Percentiles rank a stretch among this genome's conserved stretches.
Conservation (phyloP, 1,140 invertebrate genomes). For the Heterodera schachtii region DNA sequence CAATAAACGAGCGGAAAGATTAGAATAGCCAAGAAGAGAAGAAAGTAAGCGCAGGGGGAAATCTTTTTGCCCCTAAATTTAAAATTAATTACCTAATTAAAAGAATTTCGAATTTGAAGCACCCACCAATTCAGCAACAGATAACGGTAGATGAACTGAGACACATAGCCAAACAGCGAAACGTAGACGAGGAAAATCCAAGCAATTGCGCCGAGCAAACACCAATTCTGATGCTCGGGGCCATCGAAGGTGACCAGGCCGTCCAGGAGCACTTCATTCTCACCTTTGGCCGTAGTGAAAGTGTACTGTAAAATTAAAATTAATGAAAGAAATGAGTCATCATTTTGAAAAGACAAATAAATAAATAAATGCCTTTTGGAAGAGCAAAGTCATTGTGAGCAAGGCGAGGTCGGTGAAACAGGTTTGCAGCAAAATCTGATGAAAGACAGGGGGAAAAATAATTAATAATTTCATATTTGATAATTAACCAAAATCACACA, state of each 20-base stretch:
- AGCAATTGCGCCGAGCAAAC: neutral
- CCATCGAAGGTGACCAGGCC: neutral
- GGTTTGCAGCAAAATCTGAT: neutral
- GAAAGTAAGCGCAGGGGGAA: neutral
- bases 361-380: neutral
- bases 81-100: neutral
- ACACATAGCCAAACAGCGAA: neutral
- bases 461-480: no score
- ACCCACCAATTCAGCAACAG: neutral
- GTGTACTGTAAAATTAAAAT: neutral
- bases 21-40: neutral
- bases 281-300: neutral
- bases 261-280: neutral
- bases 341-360: neutral
- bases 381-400: neutral
- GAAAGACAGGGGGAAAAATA: no score
- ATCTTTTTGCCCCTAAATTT: neutral
- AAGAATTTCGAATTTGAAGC: neutral
- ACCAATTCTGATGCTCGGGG: neutral
- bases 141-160: neutral
- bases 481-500: no score
- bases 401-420: neutral
- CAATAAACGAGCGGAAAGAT: neutral
- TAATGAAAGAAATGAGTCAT: no score
- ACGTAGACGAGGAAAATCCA: neutral